These are phyloP conservation scores for Zaprionus inermis DNA, from an alignment of 1,140 invertebrate species.

Conservation along the genomic window DNA sequence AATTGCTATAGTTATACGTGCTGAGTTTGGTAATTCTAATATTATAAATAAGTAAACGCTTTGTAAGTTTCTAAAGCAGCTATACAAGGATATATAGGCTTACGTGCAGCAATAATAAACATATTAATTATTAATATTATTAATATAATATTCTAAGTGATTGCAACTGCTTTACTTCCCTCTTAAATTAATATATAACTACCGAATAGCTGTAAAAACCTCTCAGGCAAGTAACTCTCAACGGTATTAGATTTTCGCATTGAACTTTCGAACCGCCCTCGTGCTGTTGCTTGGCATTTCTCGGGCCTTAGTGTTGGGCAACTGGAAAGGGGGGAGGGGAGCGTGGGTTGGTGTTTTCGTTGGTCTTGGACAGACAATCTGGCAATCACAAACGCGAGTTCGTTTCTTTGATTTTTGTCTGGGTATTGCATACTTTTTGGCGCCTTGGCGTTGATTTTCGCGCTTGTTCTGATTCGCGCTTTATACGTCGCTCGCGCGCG, in stretches of 20 bases:
- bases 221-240: too few species aligned
- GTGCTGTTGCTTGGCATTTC: conserved; percentile 32
- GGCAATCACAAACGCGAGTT: conserved; percentile 57
- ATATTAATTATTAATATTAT: too few species aligned
- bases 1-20: too few species aligned
- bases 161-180: too few species aligned
- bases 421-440: conserved; percentile 71
- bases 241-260: neutral
- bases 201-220: too few species aligned
- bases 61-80: too few species aligned
- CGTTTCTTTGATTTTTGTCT: conserved; percentile 71
- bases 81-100: too few species aligned
- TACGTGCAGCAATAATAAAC: too few species aligned
- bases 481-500: neutral
- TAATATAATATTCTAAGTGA: too few species aligned
- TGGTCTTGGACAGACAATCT: conserved; percentile 37
- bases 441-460: conserved; percentile 66
- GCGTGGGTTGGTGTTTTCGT: neutral
- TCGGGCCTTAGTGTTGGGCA: conserved; percentile 16
- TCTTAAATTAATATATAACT: too few species aligned
- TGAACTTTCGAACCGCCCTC: neutral
- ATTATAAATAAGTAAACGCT: too few species aligned
- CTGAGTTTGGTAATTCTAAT: too few species aligned
- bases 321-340: neutral
- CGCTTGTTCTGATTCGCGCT: conserved; percentile 31